These are phyloP conservation scores for Drosophila bocqueti DNA, from an alignment of 1,140 invertebrate species.

Conservation along the genomic window DNA sequence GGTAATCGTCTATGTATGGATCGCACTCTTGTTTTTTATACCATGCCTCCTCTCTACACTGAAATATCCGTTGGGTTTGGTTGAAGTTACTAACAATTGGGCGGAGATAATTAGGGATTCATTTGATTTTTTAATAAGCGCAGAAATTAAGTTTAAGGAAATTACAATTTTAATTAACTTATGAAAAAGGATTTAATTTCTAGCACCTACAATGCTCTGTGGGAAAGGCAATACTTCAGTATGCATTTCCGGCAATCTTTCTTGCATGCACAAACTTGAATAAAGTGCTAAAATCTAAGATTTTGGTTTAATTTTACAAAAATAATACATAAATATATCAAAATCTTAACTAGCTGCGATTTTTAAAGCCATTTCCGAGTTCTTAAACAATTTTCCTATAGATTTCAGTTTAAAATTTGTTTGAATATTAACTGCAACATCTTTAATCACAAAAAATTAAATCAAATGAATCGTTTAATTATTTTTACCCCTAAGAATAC, in stretches of 20 bases:
- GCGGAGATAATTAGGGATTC: neutral
- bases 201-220: neutral
- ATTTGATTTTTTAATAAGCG: neutral
- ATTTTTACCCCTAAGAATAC: neutral
- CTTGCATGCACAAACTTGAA: too few species aligned
- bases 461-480: neutral
- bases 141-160: neutral
- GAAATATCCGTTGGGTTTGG: slow-evolving; percentile 73
- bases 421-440: too few species aligned
- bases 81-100: slow-evolving; percentile 45
- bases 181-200: neutral
- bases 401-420: too few species aligned
- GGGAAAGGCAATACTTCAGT: too few species aligned
- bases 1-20: slow-evolving; percentile 90
- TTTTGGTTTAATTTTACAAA: neutral
- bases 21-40: slow-evolving; percentile 85
- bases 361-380: neutral
- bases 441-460: neutral
- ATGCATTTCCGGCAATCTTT: too few species aligned
- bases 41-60: slow-evolving; percentile 43
- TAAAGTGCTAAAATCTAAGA: neutral
- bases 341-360: neutral
- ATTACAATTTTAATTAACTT: neutral
- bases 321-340: neutral
- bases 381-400: too few species aligned